These are phyloP conservation scores for Spisula subtruncata DNA, from an alignment of 2,888 invertebrate genomes.

Conservation along the genomic window DNA sequence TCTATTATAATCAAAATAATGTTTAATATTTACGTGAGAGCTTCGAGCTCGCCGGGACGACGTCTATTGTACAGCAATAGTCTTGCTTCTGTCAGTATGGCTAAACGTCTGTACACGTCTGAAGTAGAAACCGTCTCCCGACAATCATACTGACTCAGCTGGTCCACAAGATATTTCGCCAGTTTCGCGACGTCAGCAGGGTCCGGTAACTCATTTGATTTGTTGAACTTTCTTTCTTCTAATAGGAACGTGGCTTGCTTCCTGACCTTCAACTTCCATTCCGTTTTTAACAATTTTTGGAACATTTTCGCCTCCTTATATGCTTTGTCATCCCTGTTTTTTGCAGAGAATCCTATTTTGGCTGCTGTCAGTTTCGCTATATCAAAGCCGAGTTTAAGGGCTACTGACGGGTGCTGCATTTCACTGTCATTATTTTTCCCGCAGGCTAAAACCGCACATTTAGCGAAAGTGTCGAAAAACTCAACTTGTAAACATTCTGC, in stretches of 20 bases:
- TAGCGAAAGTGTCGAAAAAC: constrained; percentile 37
- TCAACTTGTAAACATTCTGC: constrained; percentile 28
- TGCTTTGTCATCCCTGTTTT: constrained; percentile 7
- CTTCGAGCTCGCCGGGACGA: constrained; percentile 41
- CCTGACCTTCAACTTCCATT: constrained; percentile 51
- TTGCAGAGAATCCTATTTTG: constrained; percentile 32
- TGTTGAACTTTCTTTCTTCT: constrained; percentile 47
- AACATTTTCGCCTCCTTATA: constrained; percentile 29
- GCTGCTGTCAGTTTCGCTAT: constrained; percentile 37
- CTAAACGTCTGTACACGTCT: neutral
- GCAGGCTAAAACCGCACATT: too few species aligned
- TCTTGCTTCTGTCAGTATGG: constrained; percentile 27
- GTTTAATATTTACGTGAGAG: constrained; percentile 24
- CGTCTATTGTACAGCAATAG: constrained; percentile 38
- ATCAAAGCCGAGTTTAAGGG: constrained; percentile 43
- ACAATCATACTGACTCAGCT: neutral
- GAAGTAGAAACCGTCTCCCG: neutral
- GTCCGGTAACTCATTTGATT: constrained; percentile 22
- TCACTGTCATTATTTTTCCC: constrained; percentile 35
- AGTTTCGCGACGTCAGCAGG: constrained; percentile 51
- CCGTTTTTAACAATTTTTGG: neutral
- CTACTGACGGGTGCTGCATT: constrained; percentile 42
- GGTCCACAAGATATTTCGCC: constrained; percentile 48
- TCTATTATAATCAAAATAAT: too few species aligned
- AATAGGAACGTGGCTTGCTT: constrained; percentile 34